A percentile compares a stretch with the other conserved stretches of the same genome.
These are phyloP conservation scores for Eulemur rufifrons DNA, from an alignment of 2,113 vertebrate species.

Conservation along the genomic window DNA sequence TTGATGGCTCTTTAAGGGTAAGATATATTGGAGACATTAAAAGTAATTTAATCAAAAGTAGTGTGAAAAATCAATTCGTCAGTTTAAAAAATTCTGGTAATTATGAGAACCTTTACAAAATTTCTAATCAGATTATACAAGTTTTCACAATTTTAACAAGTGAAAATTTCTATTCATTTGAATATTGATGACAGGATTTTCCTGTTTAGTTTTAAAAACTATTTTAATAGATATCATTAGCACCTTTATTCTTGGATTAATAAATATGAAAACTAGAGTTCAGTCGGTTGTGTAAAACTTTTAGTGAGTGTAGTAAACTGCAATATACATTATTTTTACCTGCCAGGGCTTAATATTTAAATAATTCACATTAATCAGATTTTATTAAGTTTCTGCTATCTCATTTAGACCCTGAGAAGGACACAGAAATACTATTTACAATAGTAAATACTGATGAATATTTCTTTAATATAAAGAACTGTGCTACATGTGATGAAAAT, in stretches of 20 bases:
- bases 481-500: neutral
- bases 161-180: neutral
- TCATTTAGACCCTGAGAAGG: neutral
- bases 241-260: neutral
- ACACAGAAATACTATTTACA: neutral
- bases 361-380: neutral
- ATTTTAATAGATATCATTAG: neutral
- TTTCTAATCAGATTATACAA: neutral
- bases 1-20: neutral
- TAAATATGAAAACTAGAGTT: neutral
- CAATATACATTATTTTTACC: neutral
- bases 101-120: neutral
- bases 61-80: neutral
- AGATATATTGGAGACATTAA: neutral
- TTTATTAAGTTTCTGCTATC: neutral
- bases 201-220: neutral
- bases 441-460: neutral
- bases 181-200: neutral
- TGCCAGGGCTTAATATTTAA: neutral
- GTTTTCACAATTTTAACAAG: neutral
- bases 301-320: rapidly evolving
- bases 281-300: neutral
- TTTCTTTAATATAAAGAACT: neutral
- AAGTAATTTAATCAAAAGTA: neutral
- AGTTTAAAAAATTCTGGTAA: too few relatives aligned